Percentiles rank a stretch among this genome's conserved stretches.
Evolutionary conservation across 1,140 invertebrate genomes (phyloP).

Genomic region (Brachionus angularis): DNA sequence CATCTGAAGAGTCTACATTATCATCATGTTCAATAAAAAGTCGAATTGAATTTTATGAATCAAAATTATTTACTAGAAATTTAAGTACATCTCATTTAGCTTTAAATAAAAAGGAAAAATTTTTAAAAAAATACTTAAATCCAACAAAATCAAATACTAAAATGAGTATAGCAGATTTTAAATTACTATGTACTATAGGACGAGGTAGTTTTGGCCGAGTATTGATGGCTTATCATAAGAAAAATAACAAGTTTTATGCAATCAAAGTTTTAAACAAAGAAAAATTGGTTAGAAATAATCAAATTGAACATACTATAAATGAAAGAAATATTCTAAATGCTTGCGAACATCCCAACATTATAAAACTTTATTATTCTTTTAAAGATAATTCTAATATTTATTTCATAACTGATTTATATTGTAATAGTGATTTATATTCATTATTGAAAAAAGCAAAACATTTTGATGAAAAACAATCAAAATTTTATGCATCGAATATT

Average conservation of each 20-base stretch:
- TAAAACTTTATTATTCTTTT: conserved; percentile 86
- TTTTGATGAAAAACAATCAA: conserved; percentile 67
- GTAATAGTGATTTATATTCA: conserved; percentile 96
- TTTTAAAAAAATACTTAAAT: conserved; percentile 6
- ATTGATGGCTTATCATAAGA: conserved; percentile 10
- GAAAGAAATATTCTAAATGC: conserved; percentile 90
- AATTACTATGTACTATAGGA: conserved; percentile 8
- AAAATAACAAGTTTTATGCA: conserved; percentile 31
- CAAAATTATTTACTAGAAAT: too few relatives aligned
- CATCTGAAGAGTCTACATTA: too few relatives aligned
- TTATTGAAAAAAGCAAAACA: conserved; percentile 79
- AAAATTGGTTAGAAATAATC: conserved; percentile 70
- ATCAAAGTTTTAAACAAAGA: conserved; percentile 32
- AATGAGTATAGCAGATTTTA: conserved; percentile 5
- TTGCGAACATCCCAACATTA: conserved; percentile 87
- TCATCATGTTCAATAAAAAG: neutral
- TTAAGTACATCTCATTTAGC: neutral
- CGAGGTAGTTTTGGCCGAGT: conserved; percentile 41
- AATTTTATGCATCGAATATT: conserved; percentile 91
- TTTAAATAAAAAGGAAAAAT: neutral
- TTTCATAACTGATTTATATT: conserved; percentile 96
- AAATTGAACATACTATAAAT: conserved; percentile 89
- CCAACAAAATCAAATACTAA: neutral
- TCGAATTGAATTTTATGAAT: neutral
- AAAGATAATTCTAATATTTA: conserved; percentile 84